Evolutionary conservation across 2,888 invertebrate genomes (phyloP).

Genomic region (Pimpla rufipes): DNA sequence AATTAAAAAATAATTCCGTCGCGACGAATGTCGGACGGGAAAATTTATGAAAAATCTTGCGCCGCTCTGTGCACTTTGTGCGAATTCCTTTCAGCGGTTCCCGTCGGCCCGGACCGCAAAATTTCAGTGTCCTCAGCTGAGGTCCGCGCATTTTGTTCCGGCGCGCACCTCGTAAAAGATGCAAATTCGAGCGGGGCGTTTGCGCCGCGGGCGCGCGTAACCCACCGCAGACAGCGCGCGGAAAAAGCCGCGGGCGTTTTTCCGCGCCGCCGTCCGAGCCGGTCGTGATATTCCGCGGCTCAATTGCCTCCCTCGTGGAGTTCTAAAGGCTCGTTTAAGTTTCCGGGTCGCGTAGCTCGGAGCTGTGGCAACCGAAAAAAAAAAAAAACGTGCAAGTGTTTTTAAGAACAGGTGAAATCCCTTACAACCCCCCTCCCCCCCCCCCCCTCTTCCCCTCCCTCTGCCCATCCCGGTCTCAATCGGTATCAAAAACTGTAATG

Average conservation of each 20-base stretch:
- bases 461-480: too few relatives aligned
- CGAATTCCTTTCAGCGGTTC: background rate
- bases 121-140: background rate
- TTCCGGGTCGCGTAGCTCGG: slow-evolving; percentile 76
- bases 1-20: too few relatives aligned
- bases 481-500: too few relatives aligned
- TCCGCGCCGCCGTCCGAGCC: slow-evolving; percentile 38
- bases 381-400: background rate
- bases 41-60: background rate
- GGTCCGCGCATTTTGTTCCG: slow-evolving; percentile 1
- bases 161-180: slow-evolving; percentile 20
- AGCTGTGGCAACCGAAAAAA: slow-evolving; percentile 7
- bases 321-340: slow-evolving; percentile 78
- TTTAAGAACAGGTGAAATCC: too few relatives aligned
- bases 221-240: slow-evolving; percentile 27
- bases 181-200: slow-evolving; percentile 48
- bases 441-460: too few relatives aligned
- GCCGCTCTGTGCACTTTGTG: background rate
- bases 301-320: slow-evolving; percentile 73
- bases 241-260: slow-evolving; percentile 60
- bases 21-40: background rate
- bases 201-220: background rate
- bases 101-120: background rate
- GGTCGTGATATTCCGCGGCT: slow-evolving; percentile 67
- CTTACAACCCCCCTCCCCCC: too few relatives aligned